phyloP scores from a whole-genome alignment of 2,113 vertebrate species.

The Thunnus maccoyii region DNA sequence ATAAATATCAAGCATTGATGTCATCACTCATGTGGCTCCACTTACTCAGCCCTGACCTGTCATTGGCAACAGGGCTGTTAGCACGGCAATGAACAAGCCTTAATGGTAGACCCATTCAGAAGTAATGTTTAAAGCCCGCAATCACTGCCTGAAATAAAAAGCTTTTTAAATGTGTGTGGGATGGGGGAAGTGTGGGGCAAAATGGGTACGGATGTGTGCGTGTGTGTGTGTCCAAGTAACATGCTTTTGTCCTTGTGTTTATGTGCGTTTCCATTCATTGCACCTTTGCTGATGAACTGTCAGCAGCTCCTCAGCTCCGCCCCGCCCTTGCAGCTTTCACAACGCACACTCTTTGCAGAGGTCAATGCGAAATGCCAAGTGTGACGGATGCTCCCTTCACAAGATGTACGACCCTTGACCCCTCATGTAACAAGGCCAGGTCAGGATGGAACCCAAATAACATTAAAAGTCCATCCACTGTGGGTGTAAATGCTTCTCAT shows the following conservation, averaged over 20 bases:
- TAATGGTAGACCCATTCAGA: constrained; percentile 54
- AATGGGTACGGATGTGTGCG: constrained; percentile 7
- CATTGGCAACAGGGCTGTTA: constrained; percentile 52
- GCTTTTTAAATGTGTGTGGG: constrained; percentile 47
- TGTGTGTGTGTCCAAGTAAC: background rate
- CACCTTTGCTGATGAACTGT: constrained; percentile 62
- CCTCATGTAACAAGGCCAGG: constrained; percentile 58
- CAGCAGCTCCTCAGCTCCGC: constrained; percentile 27
- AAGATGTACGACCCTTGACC: constrained; percentile 71
- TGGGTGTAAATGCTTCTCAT: constrained; percentile 67
- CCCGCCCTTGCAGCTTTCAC: constrained; percentile 24
- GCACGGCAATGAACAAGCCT: constrained; percentile 47
- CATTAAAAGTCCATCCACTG: constrained; percentile 70
- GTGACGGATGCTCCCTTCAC: constrained; percentile 74
- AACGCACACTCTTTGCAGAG: constrained; percentile 47
- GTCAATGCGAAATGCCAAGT: constrained; percentile 76
- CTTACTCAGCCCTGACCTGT: constrained; percentile 61
- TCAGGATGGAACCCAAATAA: constrained; percentile 53
- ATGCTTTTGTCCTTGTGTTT: constrained; percentile 23
- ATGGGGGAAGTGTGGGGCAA: background rate
- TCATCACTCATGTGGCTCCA: constrained; percentile 62
- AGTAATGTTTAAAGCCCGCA: constrained; percentile 43
- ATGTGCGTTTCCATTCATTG: constrained; percentile 29
- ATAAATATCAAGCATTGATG: constrained; percentile 52
- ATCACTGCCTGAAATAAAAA: constrained; percentile 52